A percentile compares a stretch with the other conserved stretches of the same genome.
These are phyloP conservation scores for Mungos mungo DNA, from an alignment of 2,113 vertebrate species.

Conservation along the genomic window DNA sequence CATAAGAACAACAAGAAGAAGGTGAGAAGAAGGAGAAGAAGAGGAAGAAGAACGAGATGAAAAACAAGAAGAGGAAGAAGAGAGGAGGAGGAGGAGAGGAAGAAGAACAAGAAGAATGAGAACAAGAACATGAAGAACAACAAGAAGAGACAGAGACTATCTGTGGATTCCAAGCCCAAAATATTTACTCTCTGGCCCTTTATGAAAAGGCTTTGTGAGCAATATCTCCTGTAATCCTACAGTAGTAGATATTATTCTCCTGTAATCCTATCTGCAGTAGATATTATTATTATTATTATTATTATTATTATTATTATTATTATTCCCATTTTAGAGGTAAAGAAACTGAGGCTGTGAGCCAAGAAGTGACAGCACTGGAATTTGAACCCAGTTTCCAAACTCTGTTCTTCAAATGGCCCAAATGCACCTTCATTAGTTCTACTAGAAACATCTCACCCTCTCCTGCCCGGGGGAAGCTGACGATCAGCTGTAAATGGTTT, in stretches of 20 bases:
- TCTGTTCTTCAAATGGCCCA: neutral
- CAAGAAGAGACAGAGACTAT: neutral
- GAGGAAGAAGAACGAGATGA: neutral
- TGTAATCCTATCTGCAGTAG: no score
- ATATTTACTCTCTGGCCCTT: neutral
- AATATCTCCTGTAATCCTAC: rapidly evolving
- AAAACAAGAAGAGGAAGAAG: neutral
- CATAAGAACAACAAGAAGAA: no score
- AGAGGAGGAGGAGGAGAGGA: neutral
- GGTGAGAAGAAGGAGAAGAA: no score
- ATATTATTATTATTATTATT: no score
- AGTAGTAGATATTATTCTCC: no score
- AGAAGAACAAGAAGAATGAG: neutral
- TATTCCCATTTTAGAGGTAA: neutral
- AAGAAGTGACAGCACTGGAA: neutral
- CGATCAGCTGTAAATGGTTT: no score
- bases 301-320: no score
- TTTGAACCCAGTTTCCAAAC: neutral
- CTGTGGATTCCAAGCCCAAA: neutral
- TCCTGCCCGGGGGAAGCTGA: neutral
- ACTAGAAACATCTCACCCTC: neutral
- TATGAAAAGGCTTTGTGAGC: neutral
- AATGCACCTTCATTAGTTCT: neutral
- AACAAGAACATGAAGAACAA: neutral
- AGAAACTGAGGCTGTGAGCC: neutral